Base-by-base conservation (phyloP, 2,888 invertebrate genomes). In the Spisula solida region DNA sequence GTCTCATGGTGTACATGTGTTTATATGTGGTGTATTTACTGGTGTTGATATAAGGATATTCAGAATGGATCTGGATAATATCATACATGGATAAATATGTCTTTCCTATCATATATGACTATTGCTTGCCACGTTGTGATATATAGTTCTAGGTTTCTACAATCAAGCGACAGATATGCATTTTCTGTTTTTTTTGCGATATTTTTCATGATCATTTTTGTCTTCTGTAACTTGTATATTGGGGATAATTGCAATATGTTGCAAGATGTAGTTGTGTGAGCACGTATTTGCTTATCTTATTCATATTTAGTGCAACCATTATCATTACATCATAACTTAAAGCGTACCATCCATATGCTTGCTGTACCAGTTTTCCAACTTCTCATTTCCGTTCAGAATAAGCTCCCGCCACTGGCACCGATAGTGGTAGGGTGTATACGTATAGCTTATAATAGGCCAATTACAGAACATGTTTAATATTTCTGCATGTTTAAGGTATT, bases 121-220 rank as follows among this genome's bases (percentile, higher is more conserved):
- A 78, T 78, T 79, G 85, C 85, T 85, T 85, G 85, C 85, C 85
- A 85, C 78, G 41, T 85, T 85, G 85, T 85, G 85, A 85, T 85
- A 48, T 80, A 75, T 34, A 31, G 29, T 75, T 41, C 25, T 78
- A 51, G 41, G 31, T 41, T 31, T 78, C 56, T 85, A 85, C 79
- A 85, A 79, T 79, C 85, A 85, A 31, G 85, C 79, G 18, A 34
- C 78, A 85, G 85, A 85, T 85, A 85, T 85, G 85, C 79, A 85
- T 85, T 56, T 79, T 85, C 34, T 75, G 70, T 70, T 31, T 29
- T 41, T 41, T 41, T 41, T 8, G 41, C 2, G 2, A 75, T 75
- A 18, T 31, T 41, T 75, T 34, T 75, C 75, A 75, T 75, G 34
- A 75, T 18, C 31, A 31, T 75, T 60, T n/a, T 75, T 75, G 51